Evolutionary conservation across 2,797 vertebrate genomes (phyloP).

Genomic region (Argya squamiceps): DNA sequence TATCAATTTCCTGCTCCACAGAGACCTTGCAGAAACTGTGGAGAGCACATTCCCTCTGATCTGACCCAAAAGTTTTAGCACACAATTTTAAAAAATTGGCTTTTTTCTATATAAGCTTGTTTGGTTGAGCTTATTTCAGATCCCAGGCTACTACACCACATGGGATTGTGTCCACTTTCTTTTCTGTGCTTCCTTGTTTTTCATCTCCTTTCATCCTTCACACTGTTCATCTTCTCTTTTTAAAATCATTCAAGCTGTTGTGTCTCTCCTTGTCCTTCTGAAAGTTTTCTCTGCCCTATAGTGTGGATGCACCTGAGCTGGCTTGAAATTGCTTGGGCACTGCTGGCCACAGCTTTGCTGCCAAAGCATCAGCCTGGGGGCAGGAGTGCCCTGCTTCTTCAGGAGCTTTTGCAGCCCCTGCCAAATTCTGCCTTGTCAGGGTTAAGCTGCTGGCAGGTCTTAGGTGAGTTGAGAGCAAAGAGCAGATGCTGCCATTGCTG

Average conservation of each 20-base stretch:
- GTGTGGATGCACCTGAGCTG: neutral
- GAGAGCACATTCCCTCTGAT: neutral
- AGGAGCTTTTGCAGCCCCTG: neutral
- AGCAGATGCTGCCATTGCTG: neutral
- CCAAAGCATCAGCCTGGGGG: neutral
- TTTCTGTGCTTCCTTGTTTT: neutral
- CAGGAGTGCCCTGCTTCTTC: neutral
- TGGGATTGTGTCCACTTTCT: neutral
- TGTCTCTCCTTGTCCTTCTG: neutral
- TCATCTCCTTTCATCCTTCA: neutral
- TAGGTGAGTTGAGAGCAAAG: neutral
- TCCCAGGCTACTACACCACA: neutral
- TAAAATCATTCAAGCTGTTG: neutral
- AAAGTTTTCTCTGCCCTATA: neutral
- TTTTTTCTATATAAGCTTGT: neutral
- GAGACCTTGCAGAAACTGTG: neutral
- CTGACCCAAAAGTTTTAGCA: neutral
- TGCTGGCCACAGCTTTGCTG: neutral
- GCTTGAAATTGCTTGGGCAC: neutral
- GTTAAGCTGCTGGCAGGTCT: neutral
- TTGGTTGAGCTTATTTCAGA: neutral
- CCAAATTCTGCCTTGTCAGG: neutral
- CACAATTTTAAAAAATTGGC: neutral
- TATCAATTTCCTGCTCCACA: neutral
- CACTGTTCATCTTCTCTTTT: neutral